Evolutionary conservation across 1,140 invertebrate species (phyloP).

Genomic region (Cryptotermes secundus): DNA sequence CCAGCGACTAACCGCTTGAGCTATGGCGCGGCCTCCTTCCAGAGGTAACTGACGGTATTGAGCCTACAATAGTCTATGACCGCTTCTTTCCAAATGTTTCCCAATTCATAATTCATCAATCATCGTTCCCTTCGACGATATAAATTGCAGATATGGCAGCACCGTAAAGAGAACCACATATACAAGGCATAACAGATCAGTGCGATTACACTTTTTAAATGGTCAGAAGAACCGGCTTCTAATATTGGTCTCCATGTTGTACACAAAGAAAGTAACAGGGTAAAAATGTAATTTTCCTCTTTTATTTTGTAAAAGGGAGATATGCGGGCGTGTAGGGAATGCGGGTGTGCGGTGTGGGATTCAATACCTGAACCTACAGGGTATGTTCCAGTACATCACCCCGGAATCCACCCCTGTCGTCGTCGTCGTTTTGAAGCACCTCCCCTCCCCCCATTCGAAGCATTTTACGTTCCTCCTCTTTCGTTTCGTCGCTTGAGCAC

Average conservation of each 20-base stretch:
- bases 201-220: too few species aligned
- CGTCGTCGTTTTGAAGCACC: background rate
- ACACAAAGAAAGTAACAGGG: background rate
- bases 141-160: too few species aligned
- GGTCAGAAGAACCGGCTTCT: background rate
- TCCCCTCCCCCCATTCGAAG: background rate
- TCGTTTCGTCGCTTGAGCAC: background rate
- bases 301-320: background rate
- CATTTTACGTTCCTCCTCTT: background rate
- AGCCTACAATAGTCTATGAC: too few species aligned
- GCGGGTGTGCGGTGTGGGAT: background rate
- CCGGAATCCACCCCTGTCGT: background rate
- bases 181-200: too few species aligned
- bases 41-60: too few species aligned
- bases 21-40: too few species aligned
- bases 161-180: too few species aligned
- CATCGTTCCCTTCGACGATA: too few species aligned
- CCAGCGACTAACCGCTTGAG: too few species aligned
- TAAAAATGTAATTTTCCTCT: constrained; percentile 2
- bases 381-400: background rate
- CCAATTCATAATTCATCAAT: too few species aligned
- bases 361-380: background rate
- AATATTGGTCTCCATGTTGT: background rate
- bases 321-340: background rate
- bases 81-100: too few species aligned